These are phyloP conservation scores for Hermodice carunculata DNA, from an alignment of 2,888 invertebrate species.

Conservation along the genomic window DNA sequence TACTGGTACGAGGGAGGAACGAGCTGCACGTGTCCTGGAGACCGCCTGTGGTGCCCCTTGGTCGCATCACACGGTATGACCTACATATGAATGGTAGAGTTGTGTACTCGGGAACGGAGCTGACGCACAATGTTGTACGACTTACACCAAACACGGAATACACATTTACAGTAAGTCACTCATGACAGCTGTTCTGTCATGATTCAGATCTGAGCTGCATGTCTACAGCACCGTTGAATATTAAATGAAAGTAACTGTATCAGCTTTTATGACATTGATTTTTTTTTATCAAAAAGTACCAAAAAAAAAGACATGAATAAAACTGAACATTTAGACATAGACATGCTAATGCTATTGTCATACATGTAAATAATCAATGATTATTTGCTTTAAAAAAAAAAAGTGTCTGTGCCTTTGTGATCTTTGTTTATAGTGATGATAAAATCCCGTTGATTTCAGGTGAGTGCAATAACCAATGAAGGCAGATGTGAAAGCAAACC, in stretches of 20 bases:
- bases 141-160: slow-evolving; percentile 68
- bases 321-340: too few relatives aligned
- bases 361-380: too few relatives aligned
- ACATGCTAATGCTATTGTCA: too few relatives aligned
- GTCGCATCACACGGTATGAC: slow-evolving; percentile 66
- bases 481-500: slow-evolving; percentile 68
- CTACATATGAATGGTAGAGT: slow-evolving; percentile 62
- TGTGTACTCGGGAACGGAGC: slow-evolving; percentile 67
- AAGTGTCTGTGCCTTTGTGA: too few relatives aligned
- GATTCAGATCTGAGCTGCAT: background rate
- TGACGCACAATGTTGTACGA: slow-evolving; percentile 54
- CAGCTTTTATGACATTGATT: background rate
- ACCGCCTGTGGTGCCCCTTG: slow-evolving; percentile 66
- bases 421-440: too few relatives aligned
- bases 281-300: too few relatives aligned
- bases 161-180: slow-evolving; percentile 58
- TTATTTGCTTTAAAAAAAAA: too few relatives aligned
- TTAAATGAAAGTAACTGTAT: background rate
- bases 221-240: background rate
- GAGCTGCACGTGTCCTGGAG: slow-evolving; percentile 67
- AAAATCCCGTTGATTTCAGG: slow-evolving; percentile 53
- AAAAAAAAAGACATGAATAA: too few relatives aligned
- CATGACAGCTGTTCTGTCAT: background rate
- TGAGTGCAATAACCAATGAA: slow-evolving; percentile 66
- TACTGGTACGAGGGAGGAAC: slow-evolving; percentile 65